Percentiles rank a stretch among this genome's conserved stretches.
These are phyloP conservation scores for Austrolebias charrua DNA, from an alignment of 2,797 vertebrate species.

Conservation along the genomic window DNA sequence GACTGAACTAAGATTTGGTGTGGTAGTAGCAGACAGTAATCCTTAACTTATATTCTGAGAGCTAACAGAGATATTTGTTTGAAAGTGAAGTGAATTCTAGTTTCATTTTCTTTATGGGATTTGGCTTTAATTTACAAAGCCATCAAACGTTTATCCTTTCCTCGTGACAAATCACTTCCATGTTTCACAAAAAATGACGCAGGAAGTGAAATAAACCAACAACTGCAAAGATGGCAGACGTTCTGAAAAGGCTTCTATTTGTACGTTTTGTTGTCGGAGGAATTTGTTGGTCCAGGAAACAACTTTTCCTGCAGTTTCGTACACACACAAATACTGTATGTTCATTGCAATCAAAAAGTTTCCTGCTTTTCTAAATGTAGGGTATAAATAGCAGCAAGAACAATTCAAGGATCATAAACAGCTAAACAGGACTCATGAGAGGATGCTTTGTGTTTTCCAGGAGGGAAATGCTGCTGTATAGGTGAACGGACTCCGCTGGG, in stretches of 20 bases:
- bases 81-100: too few species aligned
- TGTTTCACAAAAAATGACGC: not conserved
- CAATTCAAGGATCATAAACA: slow-evolving; percentile 71
- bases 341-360: slow-evolving; percentile 72
- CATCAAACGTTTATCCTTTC: too few species aligned
- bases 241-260: slow-evolving; percentile 1
- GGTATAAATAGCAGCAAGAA: slow-evolving; percentile 72
- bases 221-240: not conserved
- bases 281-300: slow-evolving; percentile 58
- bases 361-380: slow-evolving; percentile 70
- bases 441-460: slow-evolving; percentile 39
- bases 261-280: slow-evolving; percentile 32
- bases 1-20: too few species aligned
- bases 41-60: too few species aligned
- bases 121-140: too few species aligned
- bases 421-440: slow-evolving; percentile 53
- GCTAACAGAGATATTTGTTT: too few species aligned
- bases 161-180: too few species aligned
- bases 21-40: too few species aligned
- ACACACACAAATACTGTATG: slow-evolving; percentile 53
- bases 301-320: slow-evolving; percentile 64
- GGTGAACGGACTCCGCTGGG: slow-evolving; percentile 51
- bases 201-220: not conserved
- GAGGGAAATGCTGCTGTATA: slow-evolving; percentile 54
- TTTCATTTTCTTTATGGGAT: too few species aligned